Base-by-base conservation (phyloP, 2,888 invertebrate species). In the Cryptocephalus moraei region DNA sequence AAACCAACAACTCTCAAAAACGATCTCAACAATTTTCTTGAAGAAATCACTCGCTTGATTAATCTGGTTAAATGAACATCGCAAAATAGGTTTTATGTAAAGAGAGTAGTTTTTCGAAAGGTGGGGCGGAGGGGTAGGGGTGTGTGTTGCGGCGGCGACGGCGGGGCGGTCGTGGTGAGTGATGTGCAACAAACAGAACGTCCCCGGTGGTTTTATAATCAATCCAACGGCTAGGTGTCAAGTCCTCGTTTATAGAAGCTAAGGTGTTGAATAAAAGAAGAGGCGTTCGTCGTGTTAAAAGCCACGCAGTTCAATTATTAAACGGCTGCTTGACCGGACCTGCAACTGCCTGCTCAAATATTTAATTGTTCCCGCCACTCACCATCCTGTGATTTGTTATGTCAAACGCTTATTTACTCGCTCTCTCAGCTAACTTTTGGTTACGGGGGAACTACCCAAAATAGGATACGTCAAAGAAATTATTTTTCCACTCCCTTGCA, bases 231-330 rank as follows among this genome's bases (percentile, higher is more conserved):
- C 64, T 61, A 68, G 69, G 70, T 70, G 70, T 70, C 70, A 70
- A 69, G 68, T 69, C 67, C 67, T 64, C 68, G 68, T 69, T 68
- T 68, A 67, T 66, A 65, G 68, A 66, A 68, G 66, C 69, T 65
- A 61, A 66, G 67, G 65, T 68, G 56, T 58, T 71, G 70, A 69
- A 71, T 71, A 71, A 71, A 71, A 70, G 70, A 71, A 64, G 61
- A 68, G 68, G 59, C 65, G 64, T 63, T 65, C 64, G 67, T 68
- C 62, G 70, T 69, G 70, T 70, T 70, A 71, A 71, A 71, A 71
- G 70, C 70, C 69, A 68, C 67, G 66, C 65, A 64, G 63, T 59
- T 71, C 68, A 69, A 71, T 70, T 69, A 71, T 71, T 70, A 68
- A 71, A 62, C 63, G 58, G 59, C 67, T 67, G 67, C 69, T 69